Percentiles rank a stretch among this genome's conserved stretches.
phyloP scores from a whole-genome alignment of 2,797 vertebrate genomes.

The Argentina silus region DNA sequence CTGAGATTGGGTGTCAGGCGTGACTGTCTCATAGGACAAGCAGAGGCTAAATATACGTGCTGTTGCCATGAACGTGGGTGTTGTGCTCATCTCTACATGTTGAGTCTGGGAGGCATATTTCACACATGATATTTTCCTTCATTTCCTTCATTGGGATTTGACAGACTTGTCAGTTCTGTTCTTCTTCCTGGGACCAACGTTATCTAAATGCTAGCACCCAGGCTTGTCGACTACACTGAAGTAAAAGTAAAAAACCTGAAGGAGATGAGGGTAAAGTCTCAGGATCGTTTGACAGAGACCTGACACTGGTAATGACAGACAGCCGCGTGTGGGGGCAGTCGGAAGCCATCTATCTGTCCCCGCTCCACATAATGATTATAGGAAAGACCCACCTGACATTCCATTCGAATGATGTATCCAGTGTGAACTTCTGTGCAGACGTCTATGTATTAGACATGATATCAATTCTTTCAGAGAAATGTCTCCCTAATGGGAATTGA shows the following conservation, averaged over 20 bases:
- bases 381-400: conserved; percentile 48
- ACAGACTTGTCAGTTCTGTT: conserved; percentile 7
- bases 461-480: conserved; percentile 33
- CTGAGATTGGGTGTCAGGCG: conserved; percentile 77
- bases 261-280: conserved; percentile 39
- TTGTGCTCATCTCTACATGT: conserved; percentile 39
- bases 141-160: conserved; percentile 24
- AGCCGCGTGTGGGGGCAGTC: conserved; percentile 45
- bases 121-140: background rate
- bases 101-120: conserved; percentile 38
- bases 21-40: conserved; percentile 71
- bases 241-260: conserved; percentile 39
- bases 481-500: conserved; percentile 21
- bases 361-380: conserved; percentile 36
- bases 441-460: conserved; percentile 3
- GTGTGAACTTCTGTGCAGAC: background rate
- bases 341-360: conserved; percentile 34
- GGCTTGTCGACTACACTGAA: conserved; percentile 18
- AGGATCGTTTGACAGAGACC: conserved; percentile 62
- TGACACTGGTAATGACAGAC: conserved; percentile 52
- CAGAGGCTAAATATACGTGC: conserved; percentile 76
- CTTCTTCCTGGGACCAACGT: background rate
- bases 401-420: conserved; percentile 56
- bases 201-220: background rate
- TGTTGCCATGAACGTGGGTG: conserved; percentile 77